A percentile compares a stretch with the other conserved stretches of the same genome.
phyloP scores from a whole-genome alignment of 2,113 vertebrate genomes.

The Tiliqua scincoides region DNA sequence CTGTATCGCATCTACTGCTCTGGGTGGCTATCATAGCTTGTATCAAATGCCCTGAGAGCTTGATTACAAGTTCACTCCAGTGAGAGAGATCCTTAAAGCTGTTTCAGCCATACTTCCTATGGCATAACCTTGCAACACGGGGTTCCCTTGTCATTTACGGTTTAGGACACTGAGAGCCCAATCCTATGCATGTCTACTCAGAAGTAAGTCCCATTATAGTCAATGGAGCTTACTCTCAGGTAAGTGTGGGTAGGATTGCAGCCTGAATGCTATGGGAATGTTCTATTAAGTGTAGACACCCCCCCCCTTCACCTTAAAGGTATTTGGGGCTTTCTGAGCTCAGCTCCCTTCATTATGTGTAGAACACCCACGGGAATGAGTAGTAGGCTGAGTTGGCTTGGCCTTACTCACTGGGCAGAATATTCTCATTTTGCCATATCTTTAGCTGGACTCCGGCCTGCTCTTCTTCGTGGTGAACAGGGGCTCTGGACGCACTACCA shows the following conservation, averaged over 20 bases:
- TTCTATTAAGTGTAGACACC: neutral
- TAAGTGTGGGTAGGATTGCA: no score
- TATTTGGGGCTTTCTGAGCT: neutral
- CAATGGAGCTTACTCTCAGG: no score
- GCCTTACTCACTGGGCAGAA: constrained; percentile 20
- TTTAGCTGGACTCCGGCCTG: constrained; percentile 87
- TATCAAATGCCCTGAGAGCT: neutral
- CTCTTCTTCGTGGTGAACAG: constrained; percentile 89
- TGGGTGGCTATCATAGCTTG: neutral
- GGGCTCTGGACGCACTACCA: constrained; percentile 81
- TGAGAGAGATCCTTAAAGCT: no score
- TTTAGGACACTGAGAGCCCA: no score
- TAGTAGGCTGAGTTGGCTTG: neutral
- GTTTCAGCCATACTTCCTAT: no score
- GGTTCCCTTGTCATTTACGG: no score
- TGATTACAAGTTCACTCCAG: neutral
- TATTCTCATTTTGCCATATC: constrained; percentile 31
- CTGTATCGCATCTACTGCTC: neutral
- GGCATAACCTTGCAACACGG: neutral
- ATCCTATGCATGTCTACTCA: no score
- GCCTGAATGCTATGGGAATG: neutral
- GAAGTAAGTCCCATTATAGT: no score
- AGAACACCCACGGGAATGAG: neutral
- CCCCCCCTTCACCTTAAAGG: neutral
- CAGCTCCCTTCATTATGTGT: neutral